A percentile compares a stretch with the other conserved stretches of the same genome.
These are phyloP conservation scores for Calosoma granatense DNA, from an alignment of 1,140 invertebrate species.

Conservation along the genomic window DNA sequence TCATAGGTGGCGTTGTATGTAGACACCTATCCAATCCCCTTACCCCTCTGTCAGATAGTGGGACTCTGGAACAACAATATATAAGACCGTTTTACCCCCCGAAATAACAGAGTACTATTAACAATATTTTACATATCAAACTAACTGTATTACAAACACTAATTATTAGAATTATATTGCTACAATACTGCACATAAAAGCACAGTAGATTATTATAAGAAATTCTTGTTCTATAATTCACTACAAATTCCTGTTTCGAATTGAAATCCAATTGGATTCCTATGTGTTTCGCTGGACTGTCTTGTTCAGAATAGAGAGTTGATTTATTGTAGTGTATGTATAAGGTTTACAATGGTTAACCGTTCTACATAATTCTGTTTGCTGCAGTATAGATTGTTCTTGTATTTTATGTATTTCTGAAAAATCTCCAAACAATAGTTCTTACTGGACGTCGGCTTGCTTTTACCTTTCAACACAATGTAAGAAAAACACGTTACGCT, in stretches of 20 bases:
- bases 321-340: not conserved
- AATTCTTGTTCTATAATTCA: no score
- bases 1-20: no score
- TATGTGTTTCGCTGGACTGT: not conserved
- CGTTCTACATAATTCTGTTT: slow-evolving; percentile 6
- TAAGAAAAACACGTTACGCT: not conserved
- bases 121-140: no score
- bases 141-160: no score
- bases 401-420: not conserved
- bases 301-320: not conserved
- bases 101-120: no score
- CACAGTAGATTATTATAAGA: no score
- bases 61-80: no score
- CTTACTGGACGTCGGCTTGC: not conserved
- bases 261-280: not conserved
- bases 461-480: not conserved
- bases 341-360: slow-evolving; percentile 7
- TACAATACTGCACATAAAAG: no score
- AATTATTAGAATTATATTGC: no score
- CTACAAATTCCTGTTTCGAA: not conserved
- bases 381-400: not conserved
- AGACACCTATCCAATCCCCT: no score
- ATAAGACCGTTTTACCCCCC: no score
- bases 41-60: no score
- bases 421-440: slow-evolving; percentile 1